Evolutionary conservation across 2,113 vertebrate species (phyloP).

Genomic region (Hippocampus guttulatus): DNA sequence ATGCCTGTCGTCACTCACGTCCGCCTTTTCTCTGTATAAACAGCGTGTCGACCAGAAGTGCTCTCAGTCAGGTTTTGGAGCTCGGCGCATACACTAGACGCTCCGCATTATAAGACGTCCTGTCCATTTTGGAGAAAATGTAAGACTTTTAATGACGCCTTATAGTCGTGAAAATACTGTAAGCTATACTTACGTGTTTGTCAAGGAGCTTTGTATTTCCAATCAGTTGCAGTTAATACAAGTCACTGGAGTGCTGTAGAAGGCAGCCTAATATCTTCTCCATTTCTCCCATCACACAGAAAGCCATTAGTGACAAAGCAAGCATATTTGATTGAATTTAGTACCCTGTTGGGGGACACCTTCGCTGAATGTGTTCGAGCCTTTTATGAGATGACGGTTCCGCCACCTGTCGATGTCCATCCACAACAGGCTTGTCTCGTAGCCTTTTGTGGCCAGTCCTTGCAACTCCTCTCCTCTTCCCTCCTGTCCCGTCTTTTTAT

Average conservation of each 20-base stretch:
- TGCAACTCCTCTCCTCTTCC: conserved; percentile 1
- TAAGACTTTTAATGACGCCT: too few species aligned
- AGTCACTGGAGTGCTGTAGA: neutral
- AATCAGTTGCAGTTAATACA: neutral
- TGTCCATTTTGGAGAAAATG: too few species aligned
- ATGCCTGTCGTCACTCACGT: too few species aligned
- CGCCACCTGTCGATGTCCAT: neutral
- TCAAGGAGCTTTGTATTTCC: neutral
- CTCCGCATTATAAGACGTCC: too few species aligned
- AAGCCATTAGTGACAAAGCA: neutral
- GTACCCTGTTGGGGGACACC: neutral
- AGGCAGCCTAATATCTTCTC: too few species aligned
- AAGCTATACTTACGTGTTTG: neutral
- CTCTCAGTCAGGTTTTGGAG: too few species aligned
- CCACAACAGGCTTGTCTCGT: conserved; percentile 14
- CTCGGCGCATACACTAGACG: too few species aligned
- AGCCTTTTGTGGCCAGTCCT: neutral
- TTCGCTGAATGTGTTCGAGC: neutral
- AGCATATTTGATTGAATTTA: neutral
- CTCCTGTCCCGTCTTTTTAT: conserved; percentile 26
- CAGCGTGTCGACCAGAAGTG: too few species aligned
- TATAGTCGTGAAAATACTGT: neutral
- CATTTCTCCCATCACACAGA: too few species aligned
- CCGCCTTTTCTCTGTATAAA: too few species aligned
- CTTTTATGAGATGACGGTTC: neutral